These are phyloP conservation scores for Hirtodrosophila histrioides DNA, from an alignment of 2,888 invertebrate species.

Conservation along the genomic window DNA sequence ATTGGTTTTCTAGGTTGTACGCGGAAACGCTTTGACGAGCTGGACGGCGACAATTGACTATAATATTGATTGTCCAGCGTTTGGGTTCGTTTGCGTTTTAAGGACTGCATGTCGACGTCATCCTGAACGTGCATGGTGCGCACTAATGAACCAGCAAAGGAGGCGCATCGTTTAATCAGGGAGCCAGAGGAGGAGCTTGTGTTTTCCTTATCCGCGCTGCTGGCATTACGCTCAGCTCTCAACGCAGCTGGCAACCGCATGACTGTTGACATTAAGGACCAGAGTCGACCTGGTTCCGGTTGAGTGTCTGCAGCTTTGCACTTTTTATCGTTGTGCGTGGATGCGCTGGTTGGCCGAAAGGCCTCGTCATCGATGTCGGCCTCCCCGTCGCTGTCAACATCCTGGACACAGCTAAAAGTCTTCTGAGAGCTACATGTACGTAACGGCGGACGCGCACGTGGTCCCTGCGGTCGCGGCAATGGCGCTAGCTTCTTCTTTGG, in stretches of 20 bases:
- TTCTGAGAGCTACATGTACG: conserved; percentile 42
- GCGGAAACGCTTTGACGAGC: conserved; percentile 81
- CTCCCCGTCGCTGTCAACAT: conserved; percentile 50
- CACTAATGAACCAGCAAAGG: conserved; percentile 82
- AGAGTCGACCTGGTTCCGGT: conserved; percentile 56
- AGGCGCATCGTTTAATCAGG: conserved; percentile 80
- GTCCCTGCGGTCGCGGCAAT: conserved; percentile 35
- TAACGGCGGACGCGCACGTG: conserved; percentile 60
- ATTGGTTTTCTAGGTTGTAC: conserved; percentile 83
- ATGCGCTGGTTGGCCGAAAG: conserved; percentile 57
- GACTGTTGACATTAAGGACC: conserved; percentile 78
- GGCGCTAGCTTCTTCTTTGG: conserved; percentile 4
- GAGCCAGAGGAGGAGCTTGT: conserved; percentile 51
- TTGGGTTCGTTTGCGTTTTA: conserved; percentile 81
- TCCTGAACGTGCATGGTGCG: conserved; percentile 62
- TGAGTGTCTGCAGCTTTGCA: not conserved
- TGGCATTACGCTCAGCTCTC: conserved; percentile 20
- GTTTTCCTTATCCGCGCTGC: conserved; percentile 54
- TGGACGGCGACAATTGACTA: conserved; percentile 53
- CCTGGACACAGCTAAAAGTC: conserved; percentile 59
- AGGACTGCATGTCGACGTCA: conserved; percentile 52
- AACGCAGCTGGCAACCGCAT: conserved; percentile 73
- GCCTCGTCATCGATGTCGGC: conserved; percentile 62
- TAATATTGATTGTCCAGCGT: conserved; percentile 70
- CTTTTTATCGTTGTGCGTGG: conserved; percentile 59